phyloP scores from a whole-genome alignment of 2,888 invertebrate species.

The Unio delphinus region DNA sequence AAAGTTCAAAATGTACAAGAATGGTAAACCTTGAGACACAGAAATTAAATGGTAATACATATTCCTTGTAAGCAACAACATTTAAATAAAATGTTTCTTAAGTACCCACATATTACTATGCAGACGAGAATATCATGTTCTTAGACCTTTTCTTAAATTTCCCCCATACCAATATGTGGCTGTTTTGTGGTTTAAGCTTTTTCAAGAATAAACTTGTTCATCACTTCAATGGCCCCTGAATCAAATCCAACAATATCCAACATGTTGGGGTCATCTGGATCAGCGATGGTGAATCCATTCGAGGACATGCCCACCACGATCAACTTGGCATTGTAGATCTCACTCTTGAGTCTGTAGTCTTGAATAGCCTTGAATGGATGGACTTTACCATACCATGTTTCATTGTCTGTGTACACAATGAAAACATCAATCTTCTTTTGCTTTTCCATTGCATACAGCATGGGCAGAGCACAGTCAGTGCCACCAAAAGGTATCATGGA shows the following conservation, averaged over 20 bases:
- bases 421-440: slow-evolving; percentile 81
- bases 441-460: slow-evolving; percentile 77
- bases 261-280: slow-evolving; percentile 71
- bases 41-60: too few species aligned
- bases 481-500: slow-evolving; percentile 37
- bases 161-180: too few species aligned
- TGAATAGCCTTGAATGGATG: slow-evolving; percentile 75
- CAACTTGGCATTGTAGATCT: slow-evolving; percentile 51
- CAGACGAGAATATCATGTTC: too few species aligned
- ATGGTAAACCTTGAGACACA: too few species aligned
- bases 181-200: slow-evolving; percentile 7
- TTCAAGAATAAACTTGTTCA: slow-evolving; percentile 57
- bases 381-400: slow-evolving; percentile 65
- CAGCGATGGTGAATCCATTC: slow-evolving; percentile 70
- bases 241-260: slow-evolving; percentile 71
- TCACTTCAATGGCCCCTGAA: slow-evolving; percentile 67
- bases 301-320: slow-evolving; percentile 64
- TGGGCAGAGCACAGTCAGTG: slow-evolving; percentile 60
- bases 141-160: too few species aligned
- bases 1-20: too few species aligned
- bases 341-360: slow-evolving; percentile 76
- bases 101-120: too few species aligned
- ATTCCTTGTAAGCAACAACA: too few species aligned
- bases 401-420: slow-evolving; percentile 79
- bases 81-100: too few species aligned